Conservation (phyloP, 2,113 vertebrate genomes). For the Calyptomena viridis region DNA sequence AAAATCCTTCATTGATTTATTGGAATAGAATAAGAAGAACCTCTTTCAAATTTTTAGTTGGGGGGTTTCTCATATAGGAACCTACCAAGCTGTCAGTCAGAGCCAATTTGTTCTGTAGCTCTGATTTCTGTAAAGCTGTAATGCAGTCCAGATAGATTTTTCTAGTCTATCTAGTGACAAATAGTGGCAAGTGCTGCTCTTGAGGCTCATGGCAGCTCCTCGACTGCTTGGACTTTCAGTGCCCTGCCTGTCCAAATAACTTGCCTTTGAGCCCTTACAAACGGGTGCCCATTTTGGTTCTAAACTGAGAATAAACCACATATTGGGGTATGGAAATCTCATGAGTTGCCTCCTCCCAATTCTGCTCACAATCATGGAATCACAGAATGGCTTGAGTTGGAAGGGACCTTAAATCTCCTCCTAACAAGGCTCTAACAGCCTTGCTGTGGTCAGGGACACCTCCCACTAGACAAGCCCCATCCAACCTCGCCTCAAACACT, state of each 20-base stretch:
- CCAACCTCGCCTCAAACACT: not conserved
- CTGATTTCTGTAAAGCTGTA: not conserved
- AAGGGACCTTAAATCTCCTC: not conserved
- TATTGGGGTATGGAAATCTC: not conserved
- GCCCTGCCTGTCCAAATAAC: not conserved
- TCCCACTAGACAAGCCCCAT: not conserved
- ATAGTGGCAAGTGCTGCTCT: not conserved
- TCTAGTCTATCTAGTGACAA: not conserved
- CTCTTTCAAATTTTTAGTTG: not conserved
- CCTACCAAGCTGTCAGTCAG: not conserved
- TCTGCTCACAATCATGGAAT: not conserved
- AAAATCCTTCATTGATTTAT: not conserved
- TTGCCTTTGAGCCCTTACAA: not conserved
- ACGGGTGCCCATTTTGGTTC: not conserved
- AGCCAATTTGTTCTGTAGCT: not conserved
- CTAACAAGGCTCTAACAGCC: too few species aligned
- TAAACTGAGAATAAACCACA: not conserved
- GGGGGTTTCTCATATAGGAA: not conserved
- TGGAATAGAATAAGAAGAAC: not conserved
- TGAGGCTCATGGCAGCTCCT: not conserved
- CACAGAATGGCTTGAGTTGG: not conserved
- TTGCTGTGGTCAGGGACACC: not conserved
- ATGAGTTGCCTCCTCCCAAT: not conserved
- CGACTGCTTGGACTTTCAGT: not conserved
- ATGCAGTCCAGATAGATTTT: not conserved